phyloP scores from a whole-genome alignment of 1,140 invertebrate genomes.

The Drusus annulatus region DNA sequence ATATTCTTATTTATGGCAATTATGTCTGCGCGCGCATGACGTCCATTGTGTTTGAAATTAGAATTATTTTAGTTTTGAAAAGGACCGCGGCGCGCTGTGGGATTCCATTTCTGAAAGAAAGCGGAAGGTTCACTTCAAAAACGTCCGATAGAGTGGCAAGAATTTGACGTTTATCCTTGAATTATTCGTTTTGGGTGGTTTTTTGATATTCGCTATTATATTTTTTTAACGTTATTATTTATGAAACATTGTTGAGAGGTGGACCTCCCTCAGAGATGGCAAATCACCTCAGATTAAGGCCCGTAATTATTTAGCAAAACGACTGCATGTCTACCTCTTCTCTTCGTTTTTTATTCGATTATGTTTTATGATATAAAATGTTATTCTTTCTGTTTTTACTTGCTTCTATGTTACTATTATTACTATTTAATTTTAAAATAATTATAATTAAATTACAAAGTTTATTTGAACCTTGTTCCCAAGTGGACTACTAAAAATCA shows the following conservation, averaged over 20 bases:
- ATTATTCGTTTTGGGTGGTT: constrained; percentile 55
- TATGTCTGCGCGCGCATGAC: constrained; percentile 59
- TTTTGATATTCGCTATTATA: constrained; percentile 49
- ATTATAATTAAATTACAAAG: too few species aligned
- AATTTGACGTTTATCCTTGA: constrained; percentile 47
- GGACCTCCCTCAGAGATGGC: constrained; percentile 55
- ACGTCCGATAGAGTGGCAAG: constrained; percentile 54
- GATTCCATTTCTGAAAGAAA: constrained; percentile 46
- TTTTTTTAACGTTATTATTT: constrained; percentile 44
- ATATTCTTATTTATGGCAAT: constrained; percentile 44
- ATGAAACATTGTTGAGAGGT: constrained; percentile 22
- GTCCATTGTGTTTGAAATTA: constrained; percentile 52
- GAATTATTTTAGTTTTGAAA: constrained; percentile 37
- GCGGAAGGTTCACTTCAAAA: constrained; percentile 52
- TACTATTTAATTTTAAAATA: not conserved
- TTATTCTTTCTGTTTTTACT: constrained; percentile 13
- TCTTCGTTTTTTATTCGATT: constrained; percentile 22
- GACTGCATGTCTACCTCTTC: constrained; percentile 23
- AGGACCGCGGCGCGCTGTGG: constrained; percentile 46
- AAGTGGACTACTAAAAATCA: too few species aligned
- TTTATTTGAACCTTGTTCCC: too few species aligned
- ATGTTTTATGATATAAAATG: not conserved
- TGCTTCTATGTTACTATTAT: not conserved
- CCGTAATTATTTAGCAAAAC: constrained; percentile 57
- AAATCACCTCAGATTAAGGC: constrained; percentile 58